A percentile compares a stretch with the other conserved stretches of the same genome.
phyloP scores from a whole-genome alignment of 92 coral and sea anemone species.

The Bergia sp. region DNA sequence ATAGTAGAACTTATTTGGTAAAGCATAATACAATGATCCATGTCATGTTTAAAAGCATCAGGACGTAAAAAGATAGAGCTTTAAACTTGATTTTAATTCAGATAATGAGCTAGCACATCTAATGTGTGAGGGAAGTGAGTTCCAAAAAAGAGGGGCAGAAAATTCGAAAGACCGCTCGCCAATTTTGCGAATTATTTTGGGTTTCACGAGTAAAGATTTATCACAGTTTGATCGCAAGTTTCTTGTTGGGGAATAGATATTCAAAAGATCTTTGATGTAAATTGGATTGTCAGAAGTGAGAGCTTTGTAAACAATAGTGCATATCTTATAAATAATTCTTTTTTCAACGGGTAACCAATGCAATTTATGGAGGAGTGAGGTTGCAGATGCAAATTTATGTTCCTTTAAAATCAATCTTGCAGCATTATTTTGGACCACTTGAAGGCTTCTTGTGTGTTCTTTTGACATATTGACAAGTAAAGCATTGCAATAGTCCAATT shows the following conservation, averaged over 20 bases:
- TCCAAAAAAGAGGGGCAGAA: neutral
- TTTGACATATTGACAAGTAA: neutral
- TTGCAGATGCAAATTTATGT: neutral
- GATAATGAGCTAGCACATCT: neutral
- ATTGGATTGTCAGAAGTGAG: neutral
- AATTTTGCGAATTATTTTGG: neutral
- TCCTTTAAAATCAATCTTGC: neutral
- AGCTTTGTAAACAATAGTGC: neutral
- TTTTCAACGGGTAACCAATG: neutral
- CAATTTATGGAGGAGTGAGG: neutral
- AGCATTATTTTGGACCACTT: slow-evolving; percentile 1
- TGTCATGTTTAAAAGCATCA: neutral
- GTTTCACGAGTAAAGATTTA: neutral
- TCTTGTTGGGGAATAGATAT: neutral
- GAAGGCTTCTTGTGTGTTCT: neutral
- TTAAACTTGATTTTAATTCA: neutral
- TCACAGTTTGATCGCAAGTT: neutral
- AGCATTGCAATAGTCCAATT: slow-evolving; percentile 2
- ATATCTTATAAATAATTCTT: neutral
- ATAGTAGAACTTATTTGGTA: neutral
- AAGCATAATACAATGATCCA: neutral
- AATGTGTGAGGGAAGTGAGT: neutral
- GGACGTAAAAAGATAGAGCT: neutral
- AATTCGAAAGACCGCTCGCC: neutral
- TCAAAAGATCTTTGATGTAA: neutral